These are phyloP conservation scores for Gobiocypris rarus DNA, from an alignment of 2,113 vertebrate species.

Conservation along the genomic window DNA sequence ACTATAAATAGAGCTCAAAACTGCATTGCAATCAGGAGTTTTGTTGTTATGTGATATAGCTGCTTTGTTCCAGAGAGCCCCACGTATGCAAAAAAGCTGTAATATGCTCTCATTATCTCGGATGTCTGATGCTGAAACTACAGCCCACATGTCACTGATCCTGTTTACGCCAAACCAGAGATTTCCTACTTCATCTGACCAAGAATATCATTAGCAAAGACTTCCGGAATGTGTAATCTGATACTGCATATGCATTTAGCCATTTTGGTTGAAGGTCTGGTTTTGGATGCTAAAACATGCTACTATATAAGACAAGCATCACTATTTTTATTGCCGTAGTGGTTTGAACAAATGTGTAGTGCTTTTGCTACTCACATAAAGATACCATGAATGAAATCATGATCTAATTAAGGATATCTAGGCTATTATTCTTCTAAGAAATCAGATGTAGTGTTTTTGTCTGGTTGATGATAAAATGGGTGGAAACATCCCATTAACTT, in stretches of 20 bases:
- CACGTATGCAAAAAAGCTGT: constrained; percentile 58
- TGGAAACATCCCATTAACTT: too few relatives aligned
- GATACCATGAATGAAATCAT: too few relatives aligned
- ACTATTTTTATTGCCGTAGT: neutral
- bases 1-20: constrained; percentile 62
- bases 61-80: constrained; percentile 43
- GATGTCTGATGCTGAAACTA: neutral
- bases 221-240: neutral
- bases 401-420: too few relatives aligned
- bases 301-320: neutral
- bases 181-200: neutral
- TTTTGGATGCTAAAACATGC: constrained; percentile 1
- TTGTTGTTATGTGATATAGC: constrained; percentile 62
- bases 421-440: too few relatives aligned
- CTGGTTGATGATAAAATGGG: too few relatives aligned
- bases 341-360: neutral
- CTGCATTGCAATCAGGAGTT: constrained; percentile 61
- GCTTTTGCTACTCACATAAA: too few relatives aligned
- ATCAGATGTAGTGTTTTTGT: too few relatives aligned
- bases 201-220: neutral
- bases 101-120: constrained; percentile 61
- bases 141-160: constrained; percentile 1
- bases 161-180: constrained; percentile 19
- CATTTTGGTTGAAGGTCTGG: neutral
- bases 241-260: neutral